Evolutionary conservation across 2,888 invertebrate genomes (phyloP).

Genomic region (Melieria crassipennis): DNA sequence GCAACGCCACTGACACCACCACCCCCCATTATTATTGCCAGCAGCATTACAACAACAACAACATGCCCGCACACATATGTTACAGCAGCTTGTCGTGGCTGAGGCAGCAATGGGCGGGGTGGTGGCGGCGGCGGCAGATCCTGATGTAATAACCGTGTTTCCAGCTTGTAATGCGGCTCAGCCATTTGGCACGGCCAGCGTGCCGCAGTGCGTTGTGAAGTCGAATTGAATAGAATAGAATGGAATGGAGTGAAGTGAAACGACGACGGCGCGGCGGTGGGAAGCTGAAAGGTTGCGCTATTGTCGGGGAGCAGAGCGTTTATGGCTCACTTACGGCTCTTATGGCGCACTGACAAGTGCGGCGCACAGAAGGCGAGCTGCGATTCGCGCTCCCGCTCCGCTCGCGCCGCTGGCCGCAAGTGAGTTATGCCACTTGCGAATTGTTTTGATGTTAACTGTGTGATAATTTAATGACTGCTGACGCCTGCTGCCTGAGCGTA

Average conservation of each 20-base stretch:
- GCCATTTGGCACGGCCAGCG: constrained; percentile 35
- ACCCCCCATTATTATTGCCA: constrained; percentile 14
- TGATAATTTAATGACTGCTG: constrained; percentile 64
- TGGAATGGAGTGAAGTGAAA: constrained; percentile 28
- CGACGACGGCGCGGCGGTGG: constrained; percentile 12
- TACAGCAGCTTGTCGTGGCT: constrained; percentile 32
- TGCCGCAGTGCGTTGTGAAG: constrained; percentile 34
- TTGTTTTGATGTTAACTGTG: constrained; percentile 65
- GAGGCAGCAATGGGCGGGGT: constrained; percentile 22
- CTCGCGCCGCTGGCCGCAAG: constrained; percentile 16
- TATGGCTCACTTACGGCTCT: constrained; percentile 26
- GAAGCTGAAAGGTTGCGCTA: constrained; percentile 30
- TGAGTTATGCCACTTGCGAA: constrained; percentile 52
- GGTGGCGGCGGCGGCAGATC: constrained; percentile 45
- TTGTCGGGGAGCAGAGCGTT: constrained; percentile 8
- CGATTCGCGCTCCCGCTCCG: not conserved
- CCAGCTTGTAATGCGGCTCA: constrained; percentile 62
- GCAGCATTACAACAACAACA: constrained; percentile 10
- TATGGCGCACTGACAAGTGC: constrained; percentile 3
- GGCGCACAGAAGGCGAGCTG: not conserved
- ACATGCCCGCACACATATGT: constrained; percentile 48
- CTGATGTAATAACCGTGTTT: constrained; percentile 65
- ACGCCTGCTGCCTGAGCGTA: constrained; percentile 48
- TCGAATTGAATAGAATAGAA: constrained; percentile 15
- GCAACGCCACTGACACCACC: constrained; percentile 19